Evolutionary conservation across 2,113 vertebrate genomes (phyloP).

Genomic region (Hemiscyllium ocellatum): DNA sequence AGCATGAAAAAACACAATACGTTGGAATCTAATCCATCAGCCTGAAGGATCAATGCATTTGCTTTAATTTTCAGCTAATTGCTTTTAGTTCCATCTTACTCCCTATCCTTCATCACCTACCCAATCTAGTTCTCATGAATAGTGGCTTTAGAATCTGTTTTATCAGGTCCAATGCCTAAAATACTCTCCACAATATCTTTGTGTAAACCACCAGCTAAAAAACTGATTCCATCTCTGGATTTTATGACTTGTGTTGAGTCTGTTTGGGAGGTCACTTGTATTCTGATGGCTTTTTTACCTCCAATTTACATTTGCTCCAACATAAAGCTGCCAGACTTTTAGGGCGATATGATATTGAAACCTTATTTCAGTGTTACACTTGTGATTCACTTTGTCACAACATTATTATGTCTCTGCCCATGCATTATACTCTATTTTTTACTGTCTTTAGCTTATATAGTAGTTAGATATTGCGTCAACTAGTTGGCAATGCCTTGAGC

Average conservation of each 20-base stretch:
- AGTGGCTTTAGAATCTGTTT: background rate
- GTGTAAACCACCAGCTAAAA: background rate
- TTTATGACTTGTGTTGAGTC: background rate
- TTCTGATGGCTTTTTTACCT: background rate
- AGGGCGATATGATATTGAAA: background rate
- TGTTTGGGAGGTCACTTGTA: background rate
- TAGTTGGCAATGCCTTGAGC: background rate
- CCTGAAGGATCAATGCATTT: background rate
- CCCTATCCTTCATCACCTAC: background rate
- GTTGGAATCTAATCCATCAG: background rate
- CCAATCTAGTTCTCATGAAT: background rate
- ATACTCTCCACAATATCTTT: background rate
- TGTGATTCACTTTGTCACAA: background rate
- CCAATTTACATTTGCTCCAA: background rate
- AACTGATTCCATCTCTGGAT: background rate
- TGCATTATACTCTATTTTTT: background rate
- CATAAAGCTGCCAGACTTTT: background rate
- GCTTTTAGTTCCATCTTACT: background rate
- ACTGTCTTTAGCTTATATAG: background rate
- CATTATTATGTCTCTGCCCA: background rate
- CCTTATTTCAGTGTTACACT: background rate
- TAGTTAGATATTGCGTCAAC: background rate
- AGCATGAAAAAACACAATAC: background rate
- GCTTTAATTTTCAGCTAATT: background rate
- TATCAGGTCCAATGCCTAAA: background rate